Percentiles rank a stretch among this genome's conserved stretches.
These are phyloP conservation scores for Pempheris klunzingeri DNA, from an alignment of 2,797 vertebrate genomes.

Conservation along the genomic window DNA sequence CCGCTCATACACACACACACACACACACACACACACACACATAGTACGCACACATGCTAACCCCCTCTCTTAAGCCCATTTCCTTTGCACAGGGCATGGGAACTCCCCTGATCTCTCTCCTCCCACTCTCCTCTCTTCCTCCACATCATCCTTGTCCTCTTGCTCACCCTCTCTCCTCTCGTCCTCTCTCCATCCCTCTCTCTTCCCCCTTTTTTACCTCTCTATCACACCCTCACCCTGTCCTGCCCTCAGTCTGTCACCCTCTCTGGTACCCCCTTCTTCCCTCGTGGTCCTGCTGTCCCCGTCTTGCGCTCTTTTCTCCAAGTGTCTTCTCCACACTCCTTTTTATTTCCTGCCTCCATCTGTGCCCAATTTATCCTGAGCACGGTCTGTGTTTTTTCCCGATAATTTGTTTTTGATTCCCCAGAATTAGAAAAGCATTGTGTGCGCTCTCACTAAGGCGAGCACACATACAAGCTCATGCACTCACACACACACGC, in stretches of 20 bases:
- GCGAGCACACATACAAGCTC: constrained; percentile 47
- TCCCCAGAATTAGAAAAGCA: constrained; percentile 96
- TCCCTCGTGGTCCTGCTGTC: constrained; percentile 39
- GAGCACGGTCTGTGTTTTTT: constrained; percentile 88
- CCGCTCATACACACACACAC: constrained; percentile 57
- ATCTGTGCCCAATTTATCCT: constrained; percentile 97
- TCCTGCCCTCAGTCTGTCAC: constrained; percentile 65
- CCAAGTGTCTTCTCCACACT: constrained; percentile 68
- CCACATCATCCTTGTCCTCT: constrained; percentile 78
- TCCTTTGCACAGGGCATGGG: constrained; percentile 88
- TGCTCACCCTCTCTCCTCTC: constrained; percentile 74
- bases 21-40: constrained; percentile 44
- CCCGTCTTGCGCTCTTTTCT: constrained; percentile 48
- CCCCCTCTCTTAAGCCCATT: constrained; percentile 83
- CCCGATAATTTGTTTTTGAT: constrained; percentile 98
- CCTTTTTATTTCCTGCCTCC: constrained; percentile 86
- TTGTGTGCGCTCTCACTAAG: constrained; percentile 87
- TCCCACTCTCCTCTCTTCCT: constrained; percentile 77
- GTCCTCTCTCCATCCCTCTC: constrained; percentile 50
- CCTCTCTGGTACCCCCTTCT: constrained; percentile 65
- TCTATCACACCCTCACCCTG: constrained; percentile 63
- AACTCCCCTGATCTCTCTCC: constrained; percentile 84
- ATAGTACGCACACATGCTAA: constrained; percentile 67
- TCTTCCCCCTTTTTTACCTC: constrained; percentile 53
- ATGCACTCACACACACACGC: constrained; percentile 60